Percentiles rank a stretch among this genome's conserved stretches.
Evolutionary conservation across 2,888 invertebrate species (phyloP).

Genomic region (Euplagia quadripunctaria): DNA sequence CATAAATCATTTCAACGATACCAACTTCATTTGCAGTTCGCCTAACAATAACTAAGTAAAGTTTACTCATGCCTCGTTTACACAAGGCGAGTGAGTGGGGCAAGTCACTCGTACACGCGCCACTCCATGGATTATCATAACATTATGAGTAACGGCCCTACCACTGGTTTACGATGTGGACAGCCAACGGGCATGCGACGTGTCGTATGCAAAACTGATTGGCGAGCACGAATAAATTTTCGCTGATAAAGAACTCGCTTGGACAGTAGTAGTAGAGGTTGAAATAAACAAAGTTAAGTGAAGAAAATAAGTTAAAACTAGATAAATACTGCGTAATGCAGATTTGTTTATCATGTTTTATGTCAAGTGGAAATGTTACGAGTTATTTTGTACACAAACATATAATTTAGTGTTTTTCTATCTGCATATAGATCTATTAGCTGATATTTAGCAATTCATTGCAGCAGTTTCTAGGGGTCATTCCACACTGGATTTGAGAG

Average conservation of each 20-base stretch:
- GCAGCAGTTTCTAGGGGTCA: conserved; percentile 28
- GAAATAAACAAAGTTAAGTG: conserved; percentile 42
- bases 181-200: conserved; percentile 31
- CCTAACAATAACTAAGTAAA: conserved; percentile 45
- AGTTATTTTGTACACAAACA: conserved; percentile 3
- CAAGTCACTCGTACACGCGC: conserved; percentile 54
- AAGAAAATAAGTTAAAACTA: conserved; percentile 50
- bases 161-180: conserved; percentile 53
- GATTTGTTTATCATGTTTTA: conserved; percentile 47
- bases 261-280: conserved; percentile 50
- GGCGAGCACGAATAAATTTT: conserved; percentile 53
- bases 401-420: background rate
- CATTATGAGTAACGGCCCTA: conserved; percentile 58
- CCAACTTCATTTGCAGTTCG: conserved; percentile 55
- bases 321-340: conserved; percentile 45
- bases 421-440: background rate
- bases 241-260: conserved; percentile 56
- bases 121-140: conserved; percentile 60
- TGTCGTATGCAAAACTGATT: conserved; percentile 59
- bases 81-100: conserved; percentile 56
- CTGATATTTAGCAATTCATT: too few relatives aligned
- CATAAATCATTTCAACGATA: conserved; percentile 50
- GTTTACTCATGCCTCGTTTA: conserved; percentile 54
- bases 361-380: conserved; percentile 7
- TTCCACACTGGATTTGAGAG: conserved; percentile 32